phyloP scores from a whole-genome alignment of 2,113 vertebrate species.

The Suricata suricatta region DNA sequence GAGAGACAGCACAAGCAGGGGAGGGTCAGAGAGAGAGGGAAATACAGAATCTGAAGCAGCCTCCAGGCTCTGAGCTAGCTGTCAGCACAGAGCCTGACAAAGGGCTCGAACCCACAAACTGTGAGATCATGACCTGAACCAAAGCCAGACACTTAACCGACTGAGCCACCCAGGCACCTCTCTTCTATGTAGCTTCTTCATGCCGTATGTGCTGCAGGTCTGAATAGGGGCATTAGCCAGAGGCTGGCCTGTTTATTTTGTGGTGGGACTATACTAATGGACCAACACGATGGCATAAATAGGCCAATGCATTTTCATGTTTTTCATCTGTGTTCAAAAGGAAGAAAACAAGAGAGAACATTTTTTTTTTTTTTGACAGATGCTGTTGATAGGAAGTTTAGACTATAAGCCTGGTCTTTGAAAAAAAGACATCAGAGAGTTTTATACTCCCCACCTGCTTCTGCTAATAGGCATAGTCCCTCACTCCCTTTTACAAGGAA shows the following conservation, averaged over 20 bases:
- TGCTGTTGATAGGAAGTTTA: constrained; percentile 46
- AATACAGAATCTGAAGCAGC: too few relatives aligned
- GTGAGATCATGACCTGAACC: too few relatives aligned
- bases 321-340: constrained; percentile 56
- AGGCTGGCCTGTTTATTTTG: neutral
- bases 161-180: too few relatives aligned
- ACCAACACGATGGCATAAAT: neutral
- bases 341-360: constrained; percentile 27
- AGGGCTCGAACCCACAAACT: too few relatives aligned
- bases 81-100: too few relatives aligned
- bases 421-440: neutral
- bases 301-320: constrained; percentile 11
- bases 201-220: neutral
- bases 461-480: neutral
- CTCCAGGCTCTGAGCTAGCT: too few relatives aligned
- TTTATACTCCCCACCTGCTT: neutral
- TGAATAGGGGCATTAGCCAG: neutral
- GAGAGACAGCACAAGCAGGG: too few relatives aligned
- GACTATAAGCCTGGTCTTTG: constrained; percentile 21
- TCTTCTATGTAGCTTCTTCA: neutral
- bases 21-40: too few relatives aligned
- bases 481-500: constrained; percentile 33
- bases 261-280: neutral
- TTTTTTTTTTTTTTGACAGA: constrained; percentile 3
- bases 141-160: too few relatives aligned